Conservation (phyloP, 2,888 invertebrate genomes). For the Xestia rhomboidea region DNA sequence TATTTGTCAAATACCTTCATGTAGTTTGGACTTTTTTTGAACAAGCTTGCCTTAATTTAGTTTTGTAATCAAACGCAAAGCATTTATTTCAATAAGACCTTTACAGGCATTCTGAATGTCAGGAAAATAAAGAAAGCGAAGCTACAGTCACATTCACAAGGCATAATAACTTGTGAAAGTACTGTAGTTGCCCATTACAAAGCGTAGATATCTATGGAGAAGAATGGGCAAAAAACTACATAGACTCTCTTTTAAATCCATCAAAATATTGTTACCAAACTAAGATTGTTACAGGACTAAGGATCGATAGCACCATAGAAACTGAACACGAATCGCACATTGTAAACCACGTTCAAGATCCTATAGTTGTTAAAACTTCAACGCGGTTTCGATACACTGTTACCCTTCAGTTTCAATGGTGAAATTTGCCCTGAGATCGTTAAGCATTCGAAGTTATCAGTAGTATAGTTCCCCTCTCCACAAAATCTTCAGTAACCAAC, state of each 20-base stretch:
- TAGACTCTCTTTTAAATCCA: no score
- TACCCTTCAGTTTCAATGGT: not conserved
- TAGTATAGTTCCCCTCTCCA: no score
- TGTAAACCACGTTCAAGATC: not conserved
- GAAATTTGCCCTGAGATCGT: not conserved
- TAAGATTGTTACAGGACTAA: not conserved
- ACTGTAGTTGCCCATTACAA: no score
- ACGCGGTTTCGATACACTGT: not conserved
- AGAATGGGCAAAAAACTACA: no score
- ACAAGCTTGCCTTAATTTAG: not conserved
- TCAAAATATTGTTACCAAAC: no score
- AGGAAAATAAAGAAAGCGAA: no score
- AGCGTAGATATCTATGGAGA: no score
- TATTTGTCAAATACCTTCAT: not conserved
- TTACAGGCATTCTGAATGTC: no score
- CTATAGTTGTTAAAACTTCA: not conserved
- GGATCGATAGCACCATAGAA: not conserved
- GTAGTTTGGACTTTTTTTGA: not conserved
- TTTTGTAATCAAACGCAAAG: not conserved
- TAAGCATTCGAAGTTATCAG: no score
- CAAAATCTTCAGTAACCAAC: slow-evolving; percentile 4
- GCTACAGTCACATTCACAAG: no score
- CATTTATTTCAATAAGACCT: no score
- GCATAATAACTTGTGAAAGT: no score
- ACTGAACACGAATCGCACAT: not conserved